Evolutionary conservation across 2,113 vertebrate genomes (phyloP).

Genomic region (Forbesichthys papilliferus): DNA sequence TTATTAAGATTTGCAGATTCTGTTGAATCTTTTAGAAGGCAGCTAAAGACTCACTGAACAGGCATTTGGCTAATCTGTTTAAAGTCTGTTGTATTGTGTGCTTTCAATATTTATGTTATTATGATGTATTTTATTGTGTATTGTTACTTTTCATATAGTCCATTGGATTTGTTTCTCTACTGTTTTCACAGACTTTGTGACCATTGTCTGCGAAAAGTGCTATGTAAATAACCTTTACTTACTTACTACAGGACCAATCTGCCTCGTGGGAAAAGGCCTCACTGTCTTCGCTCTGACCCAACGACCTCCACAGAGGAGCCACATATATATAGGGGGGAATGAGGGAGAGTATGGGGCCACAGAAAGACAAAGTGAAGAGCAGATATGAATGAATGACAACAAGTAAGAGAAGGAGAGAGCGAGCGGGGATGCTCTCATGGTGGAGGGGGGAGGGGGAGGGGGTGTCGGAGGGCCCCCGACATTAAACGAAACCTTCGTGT

Average conservation of each 20-base stretch:
- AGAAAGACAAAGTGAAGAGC: neutral
- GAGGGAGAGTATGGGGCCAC: neutral
- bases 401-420: neutral
- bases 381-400: neutral
- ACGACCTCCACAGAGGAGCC: slow-evolving; percentile 46
- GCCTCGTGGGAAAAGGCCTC: slow-evolving; percentile 28
- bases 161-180: no score
- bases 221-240: no score
- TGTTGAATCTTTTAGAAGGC: no score
- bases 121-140: no score
- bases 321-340: neutral
- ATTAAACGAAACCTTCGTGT: slow-evolving; percentile 51
- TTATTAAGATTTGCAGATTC: no score
- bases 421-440: neutral
- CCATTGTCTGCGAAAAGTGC: no score
- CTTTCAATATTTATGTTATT: no score
- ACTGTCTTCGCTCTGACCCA: slow-evolving; percentile 41
- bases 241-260: slow-evolving; percentile 6
- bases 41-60: no score
- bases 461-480: slow-evolving; percentile 25
- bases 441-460: slow-evolving; percentile 19
- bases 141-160: no score
- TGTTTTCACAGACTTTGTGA: no score
- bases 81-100: no score
- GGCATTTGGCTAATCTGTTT: no score